Percentiles rank a stretch among this genome's conserved stretches.
These are phyloP conservation scores for Megalops atlanticus DNA, from an alignment of 2,113 vertebrate genomes.

Conservation along the genomic window DNA sequence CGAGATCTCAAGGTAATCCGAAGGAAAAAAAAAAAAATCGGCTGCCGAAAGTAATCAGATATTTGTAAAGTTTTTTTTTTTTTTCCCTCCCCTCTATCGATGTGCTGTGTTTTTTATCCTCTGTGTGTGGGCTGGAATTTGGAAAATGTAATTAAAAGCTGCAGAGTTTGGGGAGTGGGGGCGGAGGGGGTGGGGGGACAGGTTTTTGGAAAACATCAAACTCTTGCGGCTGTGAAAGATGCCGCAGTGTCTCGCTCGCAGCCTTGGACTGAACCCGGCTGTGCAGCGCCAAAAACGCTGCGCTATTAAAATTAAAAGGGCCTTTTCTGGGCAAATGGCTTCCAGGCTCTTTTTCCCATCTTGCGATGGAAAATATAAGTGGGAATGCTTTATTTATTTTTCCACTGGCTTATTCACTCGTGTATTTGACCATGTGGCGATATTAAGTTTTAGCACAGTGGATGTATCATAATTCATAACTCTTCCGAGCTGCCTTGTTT, in stretches of 20 bases:
- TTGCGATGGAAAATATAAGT: slow-evolving; percentile 4
- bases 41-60: slow-evolving; percentile 68
- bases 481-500: no score
- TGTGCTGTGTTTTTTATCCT: neutral
- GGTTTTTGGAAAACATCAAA: slow-evolving; percentile 45
- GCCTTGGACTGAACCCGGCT: slow-evolving; percentile 40
- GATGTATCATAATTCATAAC: no score
- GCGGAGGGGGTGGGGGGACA: no score
- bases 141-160: slow-evolving; percentile 58
- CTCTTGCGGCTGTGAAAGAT: slow-evolving; percentile 50
- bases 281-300: slow-evolving; percentile 44
- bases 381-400: no score
- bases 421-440: neutral
- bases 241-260: slow-evolving; percentile 48
- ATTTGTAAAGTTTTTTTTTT: slow-evolving; percentile 61
- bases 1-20: slow-evolving; percentile 99
- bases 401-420: neutral
- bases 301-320: slow-evolving; percentile 72
- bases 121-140: slow-evolving; percentile 24
- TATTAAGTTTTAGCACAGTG: neutral
- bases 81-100: neutral
- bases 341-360: slow-evolving; percentile 57
- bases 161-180: slow-evolving; percentile 34
- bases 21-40: slow-evolving; percentile 38
- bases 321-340: slow-evolving; percentile 56